phyloP scores from a whole-genome alignment of 2,888 invertebrate genomes.

The Marronus borbonicus region DNA sequence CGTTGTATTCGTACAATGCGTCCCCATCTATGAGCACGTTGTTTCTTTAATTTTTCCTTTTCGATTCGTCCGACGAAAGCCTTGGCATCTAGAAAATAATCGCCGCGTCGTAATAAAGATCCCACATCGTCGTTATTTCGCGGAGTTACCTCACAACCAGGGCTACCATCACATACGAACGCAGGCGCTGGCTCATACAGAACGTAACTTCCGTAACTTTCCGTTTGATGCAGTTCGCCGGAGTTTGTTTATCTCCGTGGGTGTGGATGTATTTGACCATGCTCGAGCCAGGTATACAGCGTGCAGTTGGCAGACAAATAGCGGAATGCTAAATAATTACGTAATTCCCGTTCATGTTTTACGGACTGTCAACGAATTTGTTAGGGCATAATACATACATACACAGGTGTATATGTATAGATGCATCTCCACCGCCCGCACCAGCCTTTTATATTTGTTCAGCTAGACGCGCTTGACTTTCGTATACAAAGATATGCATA shows the following conservation, averaged over 20 bases:
- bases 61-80: no score
- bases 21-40: background rate
- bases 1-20: background rate
- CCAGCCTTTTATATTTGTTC: no score
- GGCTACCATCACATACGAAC: background rate
- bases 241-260: background rate
- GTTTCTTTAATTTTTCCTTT: no score
- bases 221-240: background rate
- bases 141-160: background rate
- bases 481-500: no score
- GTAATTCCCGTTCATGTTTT: background rate
- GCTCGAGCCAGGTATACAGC: background rate
- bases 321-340: slow-evolving; percentile 5
- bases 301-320: slow-evolving; percentile 27
- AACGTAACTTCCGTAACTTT: background rate
- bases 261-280: background rate
- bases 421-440: no score
- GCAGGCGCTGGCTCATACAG: no score
- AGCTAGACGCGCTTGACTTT: no score
- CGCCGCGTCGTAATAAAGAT: no score
- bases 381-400: background rate
- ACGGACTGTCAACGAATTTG: background rate
- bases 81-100: no score
- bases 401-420: background rate
- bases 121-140: no score